phyloP scores from a whole-genome alignment of 1,140 invertebrate species.

The Pachypeltis micranthus region DNA sequence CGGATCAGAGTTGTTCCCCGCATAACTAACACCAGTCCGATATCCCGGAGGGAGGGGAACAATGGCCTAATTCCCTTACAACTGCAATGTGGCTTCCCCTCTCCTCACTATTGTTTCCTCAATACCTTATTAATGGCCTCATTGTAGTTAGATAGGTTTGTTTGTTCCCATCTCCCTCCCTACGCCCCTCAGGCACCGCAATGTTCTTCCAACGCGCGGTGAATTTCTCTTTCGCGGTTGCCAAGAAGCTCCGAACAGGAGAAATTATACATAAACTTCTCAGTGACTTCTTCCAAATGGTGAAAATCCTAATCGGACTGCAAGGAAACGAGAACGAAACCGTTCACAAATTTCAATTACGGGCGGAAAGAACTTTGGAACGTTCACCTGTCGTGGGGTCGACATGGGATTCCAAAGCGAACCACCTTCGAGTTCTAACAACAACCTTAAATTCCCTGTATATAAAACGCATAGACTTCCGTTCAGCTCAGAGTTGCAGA shows the following conservation, averaged over 20 bases:
- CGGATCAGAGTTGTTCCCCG: not conserved
- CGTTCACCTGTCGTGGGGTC: too few relatives aligned
- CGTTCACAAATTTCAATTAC: too few relatives aligned
- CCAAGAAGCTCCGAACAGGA: not conserved
- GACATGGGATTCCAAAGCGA: too few relatives aligned
- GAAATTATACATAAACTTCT: not conserved
- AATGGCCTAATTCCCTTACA: not conserved
- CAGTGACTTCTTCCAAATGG: too few relatives aligned
- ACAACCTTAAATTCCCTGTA: too few relatives aligned
- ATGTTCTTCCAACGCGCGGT: too few relatives aligned
- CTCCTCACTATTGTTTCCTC: not conserved
- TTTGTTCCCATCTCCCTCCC: not conserved
- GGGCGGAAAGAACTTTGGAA: too few relatives aligned
- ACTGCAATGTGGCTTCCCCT: not conserved
- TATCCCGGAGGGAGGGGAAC: not conserved
- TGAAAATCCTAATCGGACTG: too few relatives aligned
- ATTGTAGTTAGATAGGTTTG: not conserved
- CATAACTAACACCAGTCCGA: not conserved
- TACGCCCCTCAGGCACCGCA: not conserved
- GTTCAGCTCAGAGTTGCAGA: too few relatives aligned
- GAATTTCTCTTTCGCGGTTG: not conserved
- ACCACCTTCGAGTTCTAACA: too few relatives aligned
- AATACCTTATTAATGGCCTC: not conserved
- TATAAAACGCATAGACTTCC: too few relatives aligned
- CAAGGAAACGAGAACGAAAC: too few relatives aligned